A percentile compares a stretch with the other conserved stretches of the same genome.
Conservation (phyloP, 2,113 vertebrate species). For the Zosterops lateralis region DNA sequence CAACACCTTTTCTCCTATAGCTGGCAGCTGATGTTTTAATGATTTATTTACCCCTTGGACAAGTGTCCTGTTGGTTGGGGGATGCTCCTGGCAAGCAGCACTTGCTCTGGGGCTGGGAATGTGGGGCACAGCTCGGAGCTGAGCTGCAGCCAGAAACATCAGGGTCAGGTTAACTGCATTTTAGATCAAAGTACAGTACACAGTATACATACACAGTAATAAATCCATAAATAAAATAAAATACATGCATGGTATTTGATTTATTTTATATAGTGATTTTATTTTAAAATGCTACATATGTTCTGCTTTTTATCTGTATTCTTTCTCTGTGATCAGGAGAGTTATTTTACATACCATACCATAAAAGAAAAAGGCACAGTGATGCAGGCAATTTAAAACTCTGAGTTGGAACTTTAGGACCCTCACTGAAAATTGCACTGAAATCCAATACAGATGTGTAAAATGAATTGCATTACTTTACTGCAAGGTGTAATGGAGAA, state of each 20-base stretch:
- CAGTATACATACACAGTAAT: neutral
- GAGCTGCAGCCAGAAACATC: neutral
- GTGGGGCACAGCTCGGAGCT: rapidly evolving
- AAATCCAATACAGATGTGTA: neutral
- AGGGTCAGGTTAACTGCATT: neutral
- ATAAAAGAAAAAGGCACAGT: neutral
- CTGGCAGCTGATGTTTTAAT: neutral
- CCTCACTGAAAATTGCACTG: neutral
- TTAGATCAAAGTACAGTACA: neutral
- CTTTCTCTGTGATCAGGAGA: neutral
- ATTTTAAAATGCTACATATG: neutral
- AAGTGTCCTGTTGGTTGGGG: neutral
- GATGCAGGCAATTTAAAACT: neutral
- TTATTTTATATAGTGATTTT: neutral
- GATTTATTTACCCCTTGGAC: neutral
- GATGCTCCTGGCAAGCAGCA: neutral
- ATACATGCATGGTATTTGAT: neutral
- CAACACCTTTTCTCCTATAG: rapidly evolving
- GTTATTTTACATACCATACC: neutral
- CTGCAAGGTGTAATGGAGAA: neutral
- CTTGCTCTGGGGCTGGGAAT: neutral
- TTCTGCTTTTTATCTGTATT: neutral
- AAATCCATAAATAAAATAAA: neutral
- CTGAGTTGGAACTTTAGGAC: neutral
- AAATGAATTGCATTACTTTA: neutral